phyloP scores from a whole-genome alignment of 2,888 invertebrate species.

The Diaprepes abbreviatus region DNA sequence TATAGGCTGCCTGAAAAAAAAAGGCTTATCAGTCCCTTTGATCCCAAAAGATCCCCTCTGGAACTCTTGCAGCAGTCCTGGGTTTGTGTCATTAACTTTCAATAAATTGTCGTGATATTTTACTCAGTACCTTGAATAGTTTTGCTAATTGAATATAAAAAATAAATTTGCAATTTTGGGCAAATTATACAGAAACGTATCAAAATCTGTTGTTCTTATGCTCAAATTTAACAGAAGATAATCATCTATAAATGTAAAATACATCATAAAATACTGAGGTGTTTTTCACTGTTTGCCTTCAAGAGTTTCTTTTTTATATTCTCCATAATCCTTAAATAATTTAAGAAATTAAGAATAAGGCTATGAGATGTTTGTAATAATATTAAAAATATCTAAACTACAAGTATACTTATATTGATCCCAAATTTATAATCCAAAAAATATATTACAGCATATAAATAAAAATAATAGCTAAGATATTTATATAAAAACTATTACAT shows the following conservation, averaged over 20 bases:
- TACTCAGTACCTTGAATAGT: slow-evolving; percentile 60
- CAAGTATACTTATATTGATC: too few species aligned
- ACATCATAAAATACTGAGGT: neutral
- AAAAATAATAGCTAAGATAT: too few species aligned
- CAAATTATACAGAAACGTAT: slow-evolving; percentile 43
- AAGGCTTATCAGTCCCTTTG: slow-evolving; percentile 58
- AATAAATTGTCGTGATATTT: slow-evolving; percentile 58
- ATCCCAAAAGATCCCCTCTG: slow-evolving; percentile 57
- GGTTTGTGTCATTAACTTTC: slow-evolving; percentile 58
- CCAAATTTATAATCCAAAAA: too few species aligned
- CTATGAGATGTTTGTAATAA: too few species aligned
- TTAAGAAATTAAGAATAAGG: too few species aligned
- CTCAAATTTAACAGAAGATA: neutral
- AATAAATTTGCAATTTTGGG: slow-evolving; percentile 59
- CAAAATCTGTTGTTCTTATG: slow-evolving; percentile 6
- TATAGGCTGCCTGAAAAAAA: slow-evolving; percentile 58
- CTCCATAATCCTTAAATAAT: too few species aligned
- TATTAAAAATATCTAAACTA: too few species aligned
- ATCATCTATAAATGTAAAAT: slow-evolving; percentile 4
- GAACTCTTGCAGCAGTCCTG: slow-evolving; percentile 54
- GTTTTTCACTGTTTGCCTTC: too few species aligned
- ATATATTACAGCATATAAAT: too few species aligned
- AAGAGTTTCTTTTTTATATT: too few species aligned
- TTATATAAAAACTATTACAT: too few species aligned
- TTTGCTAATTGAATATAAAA: slow-evolving; percentile 60